Base-by-base conservation (phyloP, 1,140 invertebrate genomes). In the Latrodectus geometricus region DNA sequence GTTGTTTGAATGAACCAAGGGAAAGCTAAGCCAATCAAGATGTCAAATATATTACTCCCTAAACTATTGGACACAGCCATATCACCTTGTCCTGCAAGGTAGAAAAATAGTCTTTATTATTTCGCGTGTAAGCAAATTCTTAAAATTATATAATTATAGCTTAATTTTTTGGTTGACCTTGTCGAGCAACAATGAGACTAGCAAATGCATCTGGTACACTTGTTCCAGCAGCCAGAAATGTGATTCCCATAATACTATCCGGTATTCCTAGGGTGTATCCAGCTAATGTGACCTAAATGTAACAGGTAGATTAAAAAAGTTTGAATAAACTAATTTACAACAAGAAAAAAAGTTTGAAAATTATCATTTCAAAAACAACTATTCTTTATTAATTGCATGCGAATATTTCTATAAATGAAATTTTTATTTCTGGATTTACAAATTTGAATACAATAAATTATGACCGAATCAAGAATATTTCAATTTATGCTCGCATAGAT, bases 1-100 rank as follows among this genome's bases (percentile, higher is more conserved):
- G 90, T 87, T 23, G 91, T 91, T 86, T 92, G 90, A 20, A 92
- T 88, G 73, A 92, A 92, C 92, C 92, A 93, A 8, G 92, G 92
- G 5, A 93, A 88, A 14, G 92, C 92, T 17, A 93, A 89, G 76
- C 93, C 93, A 49, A 94, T 89, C 14, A 93, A 90, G 68, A 93
- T 92, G 88, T 93, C 93, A 88, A 93, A 94, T 0, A 94, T 91
- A 89, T 93, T 93, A 79, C 92, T 92, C 7, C 93, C 93, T 76
- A 93, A 91, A 8, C 92, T 92, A 88, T 93, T 93, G 17, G 92
- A 93, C 0, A 93, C 92, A 2, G 93, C 93, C 93, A 93, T 93
- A 88, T 94, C 93, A 2, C 92, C 93, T 49, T 91, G 91, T 68
- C 93, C 93, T 92, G 90, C 89, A 61, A 85, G 54, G 56, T 61